Base-by-base conservation (phyloP, 2,113 vertebrate species). In the Bambusicola thoracicus region DNA sequence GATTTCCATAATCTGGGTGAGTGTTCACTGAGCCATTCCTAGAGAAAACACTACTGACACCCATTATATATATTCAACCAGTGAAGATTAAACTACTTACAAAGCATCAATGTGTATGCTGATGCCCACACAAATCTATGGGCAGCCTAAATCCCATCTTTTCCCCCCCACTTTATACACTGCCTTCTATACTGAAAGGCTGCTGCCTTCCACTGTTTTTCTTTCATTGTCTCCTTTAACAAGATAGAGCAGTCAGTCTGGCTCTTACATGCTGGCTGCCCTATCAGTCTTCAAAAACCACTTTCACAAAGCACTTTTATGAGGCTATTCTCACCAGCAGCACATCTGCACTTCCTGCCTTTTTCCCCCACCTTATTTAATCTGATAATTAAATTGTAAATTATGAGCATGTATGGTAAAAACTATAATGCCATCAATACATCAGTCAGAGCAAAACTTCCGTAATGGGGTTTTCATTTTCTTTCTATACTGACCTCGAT, bases 401-500 rank as follows among this genome's bases (percentile, higher is more conserved):
- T 53, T 85, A 66, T 27, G 67, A 87, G 53, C 9, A 18, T 5
- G 8, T 22, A 18, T 17, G 16, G 61, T 78, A 66, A 30, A 56
- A 66, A 55, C 34, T 17, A 18, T 19, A 55, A 27, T 1, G 22
- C 55, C 78, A 66, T 3, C 27, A 85, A 44, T 30, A n/a, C 38
- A 85, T 1, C 51, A 79, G 11, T 15, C 55, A 87, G 20, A 72
- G 55, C 34, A 81, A 76, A 86, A 82, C 86, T 2, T 87, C 82
- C 0, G 12, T 0, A 27, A 92, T 56, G 67, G 44, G 4, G 10
- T 41, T 85, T 74, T 85, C 94, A 87, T 10, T 34, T 77, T n/a
- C 63, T 79, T 69, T 77, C 76, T 46, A 76, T 87, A 97, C 97
- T 95, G 92, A 98, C 97, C 97, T 98, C 98, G 48, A 96, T 73